Conservation (phyloP, 2,113 vertebrate genomes). For the Smithornis capensis region DNA sequence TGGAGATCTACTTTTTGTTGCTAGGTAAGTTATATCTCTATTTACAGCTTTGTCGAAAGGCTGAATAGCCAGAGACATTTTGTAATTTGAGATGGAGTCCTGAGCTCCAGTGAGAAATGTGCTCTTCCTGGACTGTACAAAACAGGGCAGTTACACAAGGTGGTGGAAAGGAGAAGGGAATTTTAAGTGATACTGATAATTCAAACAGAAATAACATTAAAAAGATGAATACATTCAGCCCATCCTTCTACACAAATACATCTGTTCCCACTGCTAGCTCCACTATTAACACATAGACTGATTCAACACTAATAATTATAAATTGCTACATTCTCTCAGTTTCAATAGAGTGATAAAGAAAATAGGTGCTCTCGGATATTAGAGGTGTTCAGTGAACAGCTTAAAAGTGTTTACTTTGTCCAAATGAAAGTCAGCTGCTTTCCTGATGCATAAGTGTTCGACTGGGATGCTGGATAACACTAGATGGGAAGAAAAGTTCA, state of each 20-base stretch:
- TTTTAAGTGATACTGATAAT: neutral
- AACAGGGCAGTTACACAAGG: slow-evolving; percentile 40
- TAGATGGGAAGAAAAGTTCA: slow-evolving; percentile 3
- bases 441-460: slow-evolving; percentile 18
- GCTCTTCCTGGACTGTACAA: neutral
- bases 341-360: neutral
- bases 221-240: neutral
- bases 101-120: slow-evolving; percentile 14
- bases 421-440: slow-evolving; percentile 18
- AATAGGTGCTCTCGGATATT: neutral
- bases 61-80: slow-evolving; percentile 46
- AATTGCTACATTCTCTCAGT: neutral
- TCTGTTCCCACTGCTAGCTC: neutral
- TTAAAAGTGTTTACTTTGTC: neutral
- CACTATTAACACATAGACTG: neutral
- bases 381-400: neutral
- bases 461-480: neutral
- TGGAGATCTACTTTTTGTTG: slow-evolving; percentile 48
- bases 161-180: neutral
- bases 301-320: slow-evolving; percentile 14
- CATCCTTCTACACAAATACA: neutral
- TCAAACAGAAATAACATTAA: neutral
- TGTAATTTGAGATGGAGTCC: slow-evolving; percentile 48
- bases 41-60: slow-evolving; percentile 47
- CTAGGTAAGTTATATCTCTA: slow-evolving; percentile 59